A percentile compares a stretch with the other conserved stretches of the same genome.
These are phyloP conservation scores for Malurus melanocephalus DNA, from an alignment of 2,113 vertebrate species.

Conservation along the genomic window DNA sequence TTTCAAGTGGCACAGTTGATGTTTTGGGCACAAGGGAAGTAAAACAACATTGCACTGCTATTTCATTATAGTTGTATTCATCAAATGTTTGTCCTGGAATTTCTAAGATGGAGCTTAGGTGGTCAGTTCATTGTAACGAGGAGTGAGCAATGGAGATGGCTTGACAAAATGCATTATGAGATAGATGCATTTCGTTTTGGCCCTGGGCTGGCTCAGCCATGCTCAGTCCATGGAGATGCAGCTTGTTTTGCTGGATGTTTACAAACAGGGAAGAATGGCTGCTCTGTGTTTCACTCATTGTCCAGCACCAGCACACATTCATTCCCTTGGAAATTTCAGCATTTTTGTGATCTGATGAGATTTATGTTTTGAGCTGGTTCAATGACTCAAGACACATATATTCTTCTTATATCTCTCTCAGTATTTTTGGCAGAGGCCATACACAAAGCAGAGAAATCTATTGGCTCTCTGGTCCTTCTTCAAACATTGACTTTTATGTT, in stretches of 20 bases:
- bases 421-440: slow-evolving; percentile 17
- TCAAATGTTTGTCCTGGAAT: not conserved
- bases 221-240: not conserved
- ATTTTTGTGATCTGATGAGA: slow-evolving; percentile 6
- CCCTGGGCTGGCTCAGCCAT: not conserved
- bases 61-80: not conserved
- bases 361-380: slow-evolving; percentile 7
- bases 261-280: not conserved
- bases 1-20: not conserved
- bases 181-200: not conserved
- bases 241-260: not conserved
- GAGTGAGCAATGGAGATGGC: not conserved
- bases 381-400: not conserved
- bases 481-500: not conserved
- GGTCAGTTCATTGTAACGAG: not conserved
- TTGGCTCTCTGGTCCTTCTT: not conserved
- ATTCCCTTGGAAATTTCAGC: not conserved
- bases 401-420: not conserved
- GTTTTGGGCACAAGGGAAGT: not conserved
- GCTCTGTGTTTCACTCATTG: not conserved
- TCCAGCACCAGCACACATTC: not conserved
- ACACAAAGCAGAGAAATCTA: slow-evolving; percentile 2
- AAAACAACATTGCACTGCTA: not conserved
- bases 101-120: not conserved
- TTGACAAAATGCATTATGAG: not conserved